These are phyloP conservation scores for Colinus virginianus DNA, from an alignment of 2,113 vertebrate species.

Conservation along the genomic window DNA sequence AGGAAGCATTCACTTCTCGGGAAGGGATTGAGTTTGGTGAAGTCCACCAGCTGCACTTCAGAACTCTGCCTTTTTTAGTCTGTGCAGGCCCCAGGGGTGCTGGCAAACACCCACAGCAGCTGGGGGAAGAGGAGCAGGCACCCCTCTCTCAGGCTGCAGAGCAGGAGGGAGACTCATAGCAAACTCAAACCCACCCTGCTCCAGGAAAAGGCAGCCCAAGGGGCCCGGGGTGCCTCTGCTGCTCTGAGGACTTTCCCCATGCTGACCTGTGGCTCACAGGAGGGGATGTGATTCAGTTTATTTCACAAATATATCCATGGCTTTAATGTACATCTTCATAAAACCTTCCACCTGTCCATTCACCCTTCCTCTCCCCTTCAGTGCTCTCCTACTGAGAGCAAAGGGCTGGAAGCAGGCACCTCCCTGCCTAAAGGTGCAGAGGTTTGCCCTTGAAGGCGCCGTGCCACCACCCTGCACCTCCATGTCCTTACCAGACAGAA, in stretches of 20 bases:
- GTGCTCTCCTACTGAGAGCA: neutral
- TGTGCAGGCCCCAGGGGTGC: neutral
- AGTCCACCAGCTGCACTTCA: neutral
- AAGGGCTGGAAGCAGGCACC: neutral
- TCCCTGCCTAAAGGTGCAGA: neutral
- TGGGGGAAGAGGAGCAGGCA: neutral
- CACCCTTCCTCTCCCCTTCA: neutral
- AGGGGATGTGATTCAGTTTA: constrained; percentile 25
- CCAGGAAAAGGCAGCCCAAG: neutral
- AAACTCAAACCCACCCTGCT: neutral
- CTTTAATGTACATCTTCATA: constrained; percentile 33
- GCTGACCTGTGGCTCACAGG: fast-evolving
- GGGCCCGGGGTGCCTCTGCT: neutral
- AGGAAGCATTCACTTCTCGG: neutral
- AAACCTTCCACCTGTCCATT: constrained; percentile 21
- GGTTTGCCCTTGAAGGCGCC: neutral
- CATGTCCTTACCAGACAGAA: neutral
- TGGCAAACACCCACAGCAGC: neutral
- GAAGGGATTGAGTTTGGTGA: fast-evolving
- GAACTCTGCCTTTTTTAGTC: neutral
- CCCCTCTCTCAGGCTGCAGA: neutral
- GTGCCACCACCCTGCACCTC: neutral
- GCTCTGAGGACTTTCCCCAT: neutral
- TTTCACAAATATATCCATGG: constrained; percentile 43
- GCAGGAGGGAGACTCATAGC: neutral